A percentile compares a stretch with the other conserved stretches of the same genome.
Evolutionary conservation across 2,113 vertebrate genomes (phyloP).

Genomic region (Zingel zingel): DNA sequence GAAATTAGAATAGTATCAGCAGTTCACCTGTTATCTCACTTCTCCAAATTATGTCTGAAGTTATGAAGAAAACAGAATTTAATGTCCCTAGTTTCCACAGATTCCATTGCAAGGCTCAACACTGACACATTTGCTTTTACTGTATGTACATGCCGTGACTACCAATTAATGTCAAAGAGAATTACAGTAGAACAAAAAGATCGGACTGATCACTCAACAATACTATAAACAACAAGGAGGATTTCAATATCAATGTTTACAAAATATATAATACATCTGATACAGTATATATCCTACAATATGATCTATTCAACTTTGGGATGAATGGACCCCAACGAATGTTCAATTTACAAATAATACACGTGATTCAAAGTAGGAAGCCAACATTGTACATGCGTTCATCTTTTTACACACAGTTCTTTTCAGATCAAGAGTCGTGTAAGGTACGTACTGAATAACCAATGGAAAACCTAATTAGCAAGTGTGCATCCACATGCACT

Average conservation of each 20-base stretch:
- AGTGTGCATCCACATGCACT: constrained; percentile 16
- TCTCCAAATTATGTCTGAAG: neutral
- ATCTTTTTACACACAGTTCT: constrained; percentile 20
- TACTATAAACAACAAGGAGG: constrained; percentile 67
- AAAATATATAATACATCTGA: constrained; percentile 73
- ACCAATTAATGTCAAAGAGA: constrained; percentile 2
- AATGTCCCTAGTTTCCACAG: neutral
- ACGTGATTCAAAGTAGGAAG: constrained; percentile 49
- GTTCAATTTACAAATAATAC: constrained; percentile 61
- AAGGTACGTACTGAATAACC: constrained; percentile 15
- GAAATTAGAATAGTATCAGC: neutral
- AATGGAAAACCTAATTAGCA: constrained; percentile 37
- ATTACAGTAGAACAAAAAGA: constrained; percentile 54
- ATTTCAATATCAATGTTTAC: constrained; percentile 54
- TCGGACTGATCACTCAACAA: constrained; percentile 51
- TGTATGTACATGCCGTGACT: neutral
- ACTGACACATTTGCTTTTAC: neutral
- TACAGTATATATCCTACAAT: constrained; percentile 44
- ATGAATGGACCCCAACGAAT: constrained; percentile 37
- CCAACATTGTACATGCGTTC: constrained; percentile 43
- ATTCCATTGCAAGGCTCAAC: neutral
- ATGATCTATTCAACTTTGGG: constrained; percentile 13
- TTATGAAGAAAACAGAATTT: neutral
- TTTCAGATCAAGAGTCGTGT: constrained; percentile 25
- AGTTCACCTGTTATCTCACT: neutral